These are phyloP conservation scores for Montipora cactus DNA, from an alignment of 64 coral and sea anemone species.

Conservation along the genomic window DNA sequence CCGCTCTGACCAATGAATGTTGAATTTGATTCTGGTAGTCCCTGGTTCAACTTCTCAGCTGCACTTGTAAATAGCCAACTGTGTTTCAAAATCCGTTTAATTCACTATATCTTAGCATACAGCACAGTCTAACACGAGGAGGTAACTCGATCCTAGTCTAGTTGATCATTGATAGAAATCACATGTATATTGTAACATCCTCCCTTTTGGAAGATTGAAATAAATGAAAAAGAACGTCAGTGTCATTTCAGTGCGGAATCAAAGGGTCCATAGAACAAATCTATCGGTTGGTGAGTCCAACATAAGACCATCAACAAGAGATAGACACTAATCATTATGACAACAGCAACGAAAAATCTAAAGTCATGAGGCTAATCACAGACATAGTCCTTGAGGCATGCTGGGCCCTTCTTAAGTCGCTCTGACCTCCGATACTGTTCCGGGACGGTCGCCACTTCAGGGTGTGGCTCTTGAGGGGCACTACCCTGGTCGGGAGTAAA, in stretches of 20 bases:
- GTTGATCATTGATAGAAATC: too few relatives aligned
- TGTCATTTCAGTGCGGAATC: neutral
- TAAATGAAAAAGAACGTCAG: too few relatives aligned
- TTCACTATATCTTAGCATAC: too few relatives aligned
- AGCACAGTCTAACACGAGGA: too few relatives aligned
- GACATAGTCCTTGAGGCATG: neutral
- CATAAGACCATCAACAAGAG: neutral
- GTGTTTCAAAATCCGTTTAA: too few relatives aligned
- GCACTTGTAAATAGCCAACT: too few relatives aligned
- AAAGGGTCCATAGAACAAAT: neutral
- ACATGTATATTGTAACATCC: conserved; percentile 5
- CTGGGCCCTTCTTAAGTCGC: neutral
- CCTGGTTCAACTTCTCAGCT: too few relatives aligned
- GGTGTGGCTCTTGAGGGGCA: neutral
- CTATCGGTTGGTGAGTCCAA: neutral
- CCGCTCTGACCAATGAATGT: too few relatives aligned
- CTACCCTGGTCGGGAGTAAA: neutral
- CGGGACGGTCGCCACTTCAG: neutral
- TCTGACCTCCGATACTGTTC: neutral
- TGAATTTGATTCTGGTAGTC: too few relatives aligned
- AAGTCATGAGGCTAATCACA: neutral
- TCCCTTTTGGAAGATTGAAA: neutral
- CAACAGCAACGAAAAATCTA: neutral
- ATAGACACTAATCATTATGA: neutral
- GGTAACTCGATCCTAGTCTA: too few relatives aligned